A percentile compares a stretch with the other conserved stretches of the same genome.
phyloP scores from a whole-genome alignment of 2,888 invertebrate genomes.

The Elmis aenea region DNA sequence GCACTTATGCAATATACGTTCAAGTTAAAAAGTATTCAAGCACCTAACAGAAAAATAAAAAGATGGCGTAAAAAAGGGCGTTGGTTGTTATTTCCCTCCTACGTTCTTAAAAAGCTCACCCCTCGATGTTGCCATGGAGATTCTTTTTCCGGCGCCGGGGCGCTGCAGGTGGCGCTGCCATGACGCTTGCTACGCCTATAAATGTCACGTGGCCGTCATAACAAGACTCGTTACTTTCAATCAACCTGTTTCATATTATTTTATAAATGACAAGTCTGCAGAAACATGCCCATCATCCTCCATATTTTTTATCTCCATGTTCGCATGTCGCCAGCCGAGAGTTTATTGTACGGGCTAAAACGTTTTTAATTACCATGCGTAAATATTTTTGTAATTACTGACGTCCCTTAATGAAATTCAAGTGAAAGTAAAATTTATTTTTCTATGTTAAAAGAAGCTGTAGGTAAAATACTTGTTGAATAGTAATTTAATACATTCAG shows the following conservation, averaged over 20 bases:
- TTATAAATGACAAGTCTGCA: conserved; percentile 6
- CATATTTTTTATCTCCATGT: too few species aligned
- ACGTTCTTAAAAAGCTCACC: conserved; percentile 40
- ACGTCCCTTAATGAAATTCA: too few species aligned
- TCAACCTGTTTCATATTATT: conserved; percentile 13
- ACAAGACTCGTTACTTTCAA: conserved; percentile 16
- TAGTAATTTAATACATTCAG: too few species aligned
- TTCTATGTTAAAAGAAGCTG: too few species aligned
- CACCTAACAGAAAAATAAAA: conserved; percentile 39
- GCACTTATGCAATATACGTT: neutral
- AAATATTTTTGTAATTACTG: too few species aligned
- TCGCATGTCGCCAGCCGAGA: too few species aligned
- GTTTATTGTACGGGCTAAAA: too few species aligned
- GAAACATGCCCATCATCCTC: too few species aligned
- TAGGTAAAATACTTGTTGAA: too few species aligned
- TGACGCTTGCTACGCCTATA: conserved; percentile 22
- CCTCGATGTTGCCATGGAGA: conserved; percentile 38
- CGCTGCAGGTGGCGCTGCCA: conserved; percentile 35
- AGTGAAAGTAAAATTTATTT: too few species aligned
- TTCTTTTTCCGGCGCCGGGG: conserved; percentile 38
- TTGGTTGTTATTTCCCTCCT: conserved; percentile 35
- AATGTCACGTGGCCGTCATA: conserved; percentile 16
- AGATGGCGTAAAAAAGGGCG: conserved; percentile 42
- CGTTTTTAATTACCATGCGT: too few species aligned
- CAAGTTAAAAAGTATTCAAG: conserved; percentile 10